Evolutionary conservation across 2,888 invertebrate genomes (phyloP), one percentile per base, ranked within the genome.

Genomic region (Pachycephus smyrnensis): DNA sequence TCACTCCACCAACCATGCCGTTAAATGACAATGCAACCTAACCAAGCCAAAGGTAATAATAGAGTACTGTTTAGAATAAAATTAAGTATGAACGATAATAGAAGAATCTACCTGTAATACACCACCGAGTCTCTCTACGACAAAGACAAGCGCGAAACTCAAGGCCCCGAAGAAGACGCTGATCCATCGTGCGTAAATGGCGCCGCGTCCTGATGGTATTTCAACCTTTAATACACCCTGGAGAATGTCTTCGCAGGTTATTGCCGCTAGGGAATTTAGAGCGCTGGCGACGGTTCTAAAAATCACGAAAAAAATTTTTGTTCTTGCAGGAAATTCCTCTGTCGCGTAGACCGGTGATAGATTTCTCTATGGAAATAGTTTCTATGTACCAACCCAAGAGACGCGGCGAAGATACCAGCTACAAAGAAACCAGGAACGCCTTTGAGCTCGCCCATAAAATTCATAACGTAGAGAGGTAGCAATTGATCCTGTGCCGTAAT

Each of bases 231-330:
- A 93, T 9, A 95, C 93, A 30, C 96, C 95, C 37, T 94, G 94
- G 0, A 98, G 93, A 78, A 98, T 93, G 92, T 99, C 99, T 91
- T 98, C 96, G 87, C 97, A 95, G 0, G 97, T 96, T 37, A 98
- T 96, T 1, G 98, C 98, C 0, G 98, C 96, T 81, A 99, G 92
- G 0, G 98, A 98, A 89, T 98, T 98, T 78, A 99, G 91, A 0
- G 98, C 98, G n/a, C 98, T 97, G 0, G 98, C 98, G 9, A 99
- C 97, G 11, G 98, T 98, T 86, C 98, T 98, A 92, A 76, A 92
- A 91, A 79, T 77, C 69, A 40, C 76, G 76, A 71, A 78, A 75
- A 55, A 76, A 76, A 76, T 36, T 30, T 30, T 76, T 55, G 71
- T 33, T 68, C 71, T 15, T 75, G 11, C 69, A 12, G n/a, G 23